Conservation (phyloP, 1,140 invertebrate genomes). For the Linepithema humile region DNA sequence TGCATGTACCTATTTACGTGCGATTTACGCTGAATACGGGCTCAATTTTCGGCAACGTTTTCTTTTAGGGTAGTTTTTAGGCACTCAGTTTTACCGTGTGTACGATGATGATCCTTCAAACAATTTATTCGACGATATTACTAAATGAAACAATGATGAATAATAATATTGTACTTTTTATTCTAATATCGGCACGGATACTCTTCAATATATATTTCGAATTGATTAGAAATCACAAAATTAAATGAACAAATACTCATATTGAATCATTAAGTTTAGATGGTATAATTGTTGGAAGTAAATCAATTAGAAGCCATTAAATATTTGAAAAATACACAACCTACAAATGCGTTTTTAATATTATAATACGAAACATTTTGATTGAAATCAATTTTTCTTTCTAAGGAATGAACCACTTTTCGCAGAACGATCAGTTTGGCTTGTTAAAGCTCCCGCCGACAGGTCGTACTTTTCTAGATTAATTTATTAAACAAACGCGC, state of each 20-base stretch:
- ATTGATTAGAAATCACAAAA: neutral
- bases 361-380: no score
- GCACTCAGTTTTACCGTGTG: neutral
- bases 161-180: neutral
- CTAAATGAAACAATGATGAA: neutral
- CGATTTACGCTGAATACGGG: neutral
- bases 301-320: no score
- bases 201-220: no score
- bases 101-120: neutral
- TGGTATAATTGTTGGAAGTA: no score
- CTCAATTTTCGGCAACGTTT: slow-evolving; percentile 21
- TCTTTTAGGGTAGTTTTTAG: neutral
- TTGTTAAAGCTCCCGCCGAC: slow-evolving; percentile 68
- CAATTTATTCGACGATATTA: neutral
- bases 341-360: no score
- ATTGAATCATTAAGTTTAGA: no score
- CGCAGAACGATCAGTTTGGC: slow-evolving; percentile 35
- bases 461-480: slow-evolving; percentile 73
- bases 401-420: neutral
- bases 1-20: slow-evolving; percentile 61
- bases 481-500: slow-evolving; percentile 80
- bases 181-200: neutral
- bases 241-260: no score
- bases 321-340: no score
- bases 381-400: no score